Conservation (phyloP, 1,140 invertebrate species). For the Holotrichia oblita region DNA sequence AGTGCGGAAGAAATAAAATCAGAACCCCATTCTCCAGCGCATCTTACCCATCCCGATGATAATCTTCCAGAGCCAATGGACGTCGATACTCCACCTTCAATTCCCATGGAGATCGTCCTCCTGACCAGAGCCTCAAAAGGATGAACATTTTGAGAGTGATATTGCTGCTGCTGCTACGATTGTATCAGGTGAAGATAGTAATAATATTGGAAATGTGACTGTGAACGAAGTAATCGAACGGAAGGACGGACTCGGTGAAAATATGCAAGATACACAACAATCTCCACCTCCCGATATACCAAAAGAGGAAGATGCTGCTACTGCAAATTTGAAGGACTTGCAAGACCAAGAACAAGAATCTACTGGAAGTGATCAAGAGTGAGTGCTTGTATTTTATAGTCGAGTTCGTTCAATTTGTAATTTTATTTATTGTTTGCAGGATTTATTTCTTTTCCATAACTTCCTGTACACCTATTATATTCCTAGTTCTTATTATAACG, state of each 20-base stretch:
- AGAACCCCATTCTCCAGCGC: slow-evolving; percentile 19
- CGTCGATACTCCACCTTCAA: slow-evolving; percentile 10
- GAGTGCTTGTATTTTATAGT: slow-evolving; percentile 40
- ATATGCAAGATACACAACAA: too few species aligned
- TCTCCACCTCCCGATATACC: neutral
- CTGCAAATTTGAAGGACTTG: neutral
- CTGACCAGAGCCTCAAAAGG: neutral
- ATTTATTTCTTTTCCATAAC: slow-evolving; percentile 40
- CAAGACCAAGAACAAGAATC: neutral
- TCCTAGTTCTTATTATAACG: neutral
- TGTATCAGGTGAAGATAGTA: neutral
- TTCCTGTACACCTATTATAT: slow-evolving; percentile 7
- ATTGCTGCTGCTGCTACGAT: neutral
- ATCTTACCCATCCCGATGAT: neutral
- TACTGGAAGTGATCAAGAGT: slow-evolving; percentile 40
- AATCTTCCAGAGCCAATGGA: slow-evolving; percentile 27
- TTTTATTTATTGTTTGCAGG: slow-evolving; percentile 53
- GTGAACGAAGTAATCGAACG: too few species aligned
- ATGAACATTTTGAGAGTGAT: neutral
- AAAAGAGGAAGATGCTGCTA: neutral
- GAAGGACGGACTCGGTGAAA: too few species aligned
- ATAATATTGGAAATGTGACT: neutral
- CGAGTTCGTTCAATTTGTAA: slow-evolving; percentile 35
- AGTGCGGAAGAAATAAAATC: slow-evolving; percentile 33
- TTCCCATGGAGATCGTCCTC: slow-evolving; percentile 21